phyloP scores from a whole-genome alignment of 2,797 vertebrate genomes.

The Syngnathus acus region DNA sequence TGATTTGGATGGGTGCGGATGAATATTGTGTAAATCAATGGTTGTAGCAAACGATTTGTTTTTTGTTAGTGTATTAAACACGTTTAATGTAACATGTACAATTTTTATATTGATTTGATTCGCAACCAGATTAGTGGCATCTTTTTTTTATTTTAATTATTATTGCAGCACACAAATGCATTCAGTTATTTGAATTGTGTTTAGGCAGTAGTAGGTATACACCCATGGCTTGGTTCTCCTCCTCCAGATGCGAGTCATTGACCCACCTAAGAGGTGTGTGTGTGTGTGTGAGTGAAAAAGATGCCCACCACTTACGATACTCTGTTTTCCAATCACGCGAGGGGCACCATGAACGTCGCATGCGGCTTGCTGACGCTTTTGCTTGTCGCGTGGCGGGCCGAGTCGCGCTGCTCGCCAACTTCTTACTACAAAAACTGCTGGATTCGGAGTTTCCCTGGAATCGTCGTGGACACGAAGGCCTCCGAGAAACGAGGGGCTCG shows the following conservation, averaged over 20 bases:
- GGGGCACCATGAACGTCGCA: constrained; percentile 68
- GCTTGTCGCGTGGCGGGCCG: constrained; percentile 41
- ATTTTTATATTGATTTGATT: neutral
- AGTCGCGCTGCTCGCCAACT: constrained; percentile 76
- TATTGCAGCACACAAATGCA: too few species aligned
- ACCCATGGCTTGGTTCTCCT: neutral
- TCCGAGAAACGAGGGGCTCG: constrained; percentile 81
- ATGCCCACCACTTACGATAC: constrained; percentile 32
- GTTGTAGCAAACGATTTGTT: too few species aligned
- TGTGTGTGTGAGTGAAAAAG: constrained; percentile 12
- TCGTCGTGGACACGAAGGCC: constrained; percentile 75
- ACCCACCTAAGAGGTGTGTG: constrained; percentile 4
- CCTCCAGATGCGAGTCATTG: neutral
- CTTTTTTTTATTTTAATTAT: neutral
- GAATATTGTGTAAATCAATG: too few species aligned
- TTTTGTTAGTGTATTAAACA: too few species aligned
- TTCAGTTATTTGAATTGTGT: too few species aligned
- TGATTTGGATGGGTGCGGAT: too few species aligned
- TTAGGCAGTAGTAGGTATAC: neutral
- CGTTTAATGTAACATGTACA: neutral
- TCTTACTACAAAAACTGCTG: constrained; percentile 87
- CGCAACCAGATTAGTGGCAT: neutral
- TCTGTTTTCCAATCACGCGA: constrained; percentile 18
- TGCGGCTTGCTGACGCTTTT: constrained; percentile 67
- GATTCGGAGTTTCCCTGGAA: constrained; percentile 85